These are phyloP conservation scores for Syndactyla subalaris DNA, from an alignment of 2,797 vertebrate species.

Conservation along the genomic window DNA sequence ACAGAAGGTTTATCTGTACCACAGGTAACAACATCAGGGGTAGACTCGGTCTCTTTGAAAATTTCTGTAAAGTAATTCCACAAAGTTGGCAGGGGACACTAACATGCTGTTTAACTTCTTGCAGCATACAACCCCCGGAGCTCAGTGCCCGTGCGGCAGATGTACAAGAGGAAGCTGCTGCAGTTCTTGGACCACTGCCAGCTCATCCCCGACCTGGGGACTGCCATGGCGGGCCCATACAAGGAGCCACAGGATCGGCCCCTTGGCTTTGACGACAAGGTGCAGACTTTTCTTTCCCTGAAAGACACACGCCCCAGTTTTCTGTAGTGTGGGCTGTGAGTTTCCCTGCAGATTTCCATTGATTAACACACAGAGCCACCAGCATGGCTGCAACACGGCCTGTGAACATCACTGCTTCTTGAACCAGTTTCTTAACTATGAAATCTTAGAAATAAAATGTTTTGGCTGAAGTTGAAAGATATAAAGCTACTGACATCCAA, in stretches of 20 bases:
- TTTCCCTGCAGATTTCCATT: not conserved
- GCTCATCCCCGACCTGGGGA: conserved; percentile 87
- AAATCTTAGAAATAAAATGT: not conserved
- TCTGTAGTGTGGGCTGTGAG: not conserved
- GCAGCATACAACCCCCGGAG: conserved; percentile 87
- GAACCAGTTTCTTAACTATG: not conserved
- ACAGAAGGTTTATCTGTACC: too few species aligned
- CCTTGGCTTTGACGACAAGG: conserved; percentile 83
- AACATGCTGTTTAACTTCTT: not conserved
- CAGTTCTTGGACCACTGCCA: conserved; percentile 86
- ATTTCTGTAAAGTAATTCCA: not conserved
- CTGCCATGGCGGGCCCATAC: conserved; percentile 81
- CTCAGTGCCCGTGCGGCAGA: conserved; percentile 76
- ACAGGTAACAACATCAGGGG: accelerated
- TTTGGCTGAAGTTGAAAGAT: not conserved
- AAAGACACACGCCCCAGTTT: conserved; percentile 52
- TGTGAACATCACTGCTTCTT: accelerated
- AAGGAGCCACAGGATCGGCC: conserved; percentile 79
- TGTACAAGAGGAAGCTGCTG: conserved; percentile 86
- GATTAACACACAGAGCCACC: not conserved
- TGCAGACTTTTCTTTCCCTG: conserved; percentile 85
- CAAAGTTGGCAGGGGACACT: not conserved
- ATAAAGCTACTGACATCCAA: accelerated
- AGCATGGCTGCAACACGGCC: not conserved
- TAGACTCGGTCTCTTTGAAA: not conserved